A percentile compares a stretch with the other conserved stretches of the same genome.
These are phyloP conservation scores for Laterallus jamaicensis DNA, from an alignment of 2,113 vertebrate species.

Conservation along the genomic window DNA sequence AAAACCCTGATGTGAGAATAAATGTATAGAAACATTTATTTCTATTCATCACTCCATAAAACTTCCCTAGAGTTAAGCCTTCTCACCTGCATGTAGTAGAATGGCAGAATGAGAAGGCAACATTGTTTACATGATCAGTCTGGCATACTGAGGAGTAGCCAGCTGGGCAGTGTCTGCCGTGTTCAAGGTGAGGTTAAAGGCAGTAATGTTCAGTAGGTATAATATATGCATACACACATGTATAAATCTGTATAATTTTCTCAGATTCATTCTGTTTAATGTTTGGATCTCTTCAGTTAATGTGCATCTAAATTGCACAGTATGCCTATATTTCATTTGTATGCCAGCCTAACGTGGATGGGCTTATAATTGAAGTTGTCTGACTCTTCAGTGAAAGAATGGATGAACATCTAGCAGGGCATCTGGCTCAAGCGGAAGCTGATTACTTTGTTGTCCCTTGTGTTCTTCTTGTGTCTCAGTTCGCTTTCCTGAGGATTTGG, in stretches of 20 bases:
- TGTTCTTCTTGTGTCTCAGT: conserved; percentile 71
- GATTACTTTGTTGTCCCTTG: not conserved
- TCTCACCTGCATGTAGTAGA: not conserved
- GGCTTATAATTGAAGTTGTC: not conserved
- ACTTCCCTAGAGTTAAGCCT: not conserved
- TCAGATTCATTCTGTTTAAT: not conserved
- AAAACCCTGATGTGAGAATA: not conserved
- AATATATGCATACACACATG: not conserved
- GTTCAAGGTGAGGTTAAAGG: not conserved
- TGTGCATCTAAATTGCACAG: not conserved
- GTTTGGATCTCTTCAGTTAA: not conserved
- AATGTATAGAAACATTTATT: not conserved
- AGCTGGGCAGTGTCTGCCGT: not conserved
- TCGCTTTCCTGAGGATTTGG: conserved; percentile 94
- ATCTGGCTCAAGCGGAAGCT: not conserved
- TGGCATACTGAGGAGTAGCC: not conserved
- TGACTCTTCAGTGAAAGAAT: not conserved
- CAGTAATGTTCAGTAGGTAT: not conserved
- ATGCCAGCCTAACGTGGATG: not conserved
- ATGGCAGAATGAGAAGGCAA: not conserved
- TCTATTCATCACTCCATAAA: not conserved
- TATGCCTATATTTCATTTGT: not conserved
- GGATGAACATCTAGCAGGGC: not conserved
- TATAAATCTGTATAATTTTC: not conserved
- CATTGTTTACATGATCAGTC: not conserved